Evolutionary conservation across 2,797 vertebrate species (phyloP), one percentile per base, ranked within the genome.

Genomic region (Bryconaethiops microstoma): DNA sequence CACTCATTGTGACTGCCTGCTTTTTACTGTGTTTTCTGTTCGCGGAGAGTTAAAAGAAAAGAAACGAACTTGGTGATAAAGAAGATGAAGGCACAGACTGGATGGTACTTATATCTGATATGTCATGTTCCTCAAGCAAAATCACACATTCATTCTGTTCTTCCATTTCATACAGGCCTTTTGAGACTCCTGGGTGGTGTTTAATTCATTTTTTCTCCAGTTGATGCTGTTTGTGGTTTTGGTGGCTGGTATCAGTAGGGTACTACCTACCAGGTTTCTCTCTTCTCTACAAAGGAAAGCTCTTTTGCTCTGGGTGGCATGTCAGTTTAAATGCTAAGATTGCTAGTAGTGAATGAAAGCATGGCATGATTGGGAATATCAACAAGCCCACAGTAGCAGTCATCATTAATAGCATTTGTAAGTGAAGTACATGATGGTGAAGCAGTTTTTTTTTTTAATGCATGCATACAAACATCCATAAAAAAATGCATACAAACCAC

Each of bases 231-330:
- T 63, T 67, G 73, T 48, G 50, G 55, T 73, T 48, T 69, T 59
- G 50, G 63, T 75, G 77, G 82, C 42, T 23, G 25, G 23, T 62
- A 81, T 82, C 70, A 83, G 63, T 63, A 40, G 62, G 45, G n/a
- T n/a, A n/a, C n/a, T n/a, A n/a, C n/a, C n/a, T 2, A 81, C 63
- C 64, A 42, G 42, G 64, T 21, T 17, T 67, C 1, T 5, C 14
- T 64, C 0, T 29, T 29, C 62, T 64, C 25, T 64, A 35, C 35
- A 64, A 64, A 16, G 13, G 35, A 64, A 35, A 12, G 5, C 13
- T 17, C 10, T 25, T 62, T 62, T n/a, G 17, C 19, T n/a, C 55
- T 57, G 55, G 7, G 7, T n/a, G 7, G 55, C 55, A 57, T 35
- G 35, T 5, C 35, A 2, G 0, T 35, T 35, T 35, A 35, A 35